Evolutionary conservation across 2,888 invertebrate species (phyloP).

Genomic region (Parnassius mnemosyne): DNA sequence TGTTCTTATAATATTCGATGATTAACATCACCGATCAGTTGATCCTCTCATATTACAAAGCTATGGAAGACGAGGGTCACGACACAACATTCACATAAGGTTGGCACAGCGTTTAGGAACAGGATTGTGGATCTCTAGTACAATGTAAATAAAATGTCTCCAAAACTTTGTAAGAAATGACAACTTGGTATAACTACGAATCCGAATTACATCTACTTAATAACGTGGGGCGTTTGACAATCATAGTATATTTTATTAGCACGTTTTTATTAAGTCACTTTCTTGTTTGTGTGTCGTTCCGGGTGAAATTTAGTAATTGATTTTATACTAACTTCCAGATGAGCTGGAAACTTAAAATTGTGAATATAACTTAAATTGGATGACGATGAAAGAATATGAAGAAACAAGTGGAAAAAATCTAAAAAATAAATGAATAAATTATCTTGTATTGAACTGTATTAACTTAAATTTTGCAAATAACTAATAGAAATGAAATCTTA

Average conservation of each 20-base stretch:
- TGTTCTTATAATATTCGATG: constrained; percentile 30
- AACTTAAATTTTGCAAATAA: too few species aligned
- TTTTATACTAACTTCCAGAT: too few species aligned
- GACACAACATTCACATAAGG: constrained; percentile 44
- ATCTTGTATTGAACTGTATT: too few species aligned
- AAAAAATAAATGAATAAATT: too few species aligned
- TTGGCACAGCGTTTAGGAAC: constrained; percentile 62
- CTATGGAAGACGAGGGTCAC: constrained; percentile 73
- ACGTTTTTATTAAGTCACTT: too few species aligned
- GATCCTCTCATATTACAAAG: constrained; percentile 48
- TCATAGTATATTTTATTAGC: not conserved
- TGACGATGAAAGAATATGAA: too few species aligned
- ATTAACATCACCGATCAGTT: constrained; percentile 35
- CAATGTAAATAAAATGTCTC: constrained; percentile 29
- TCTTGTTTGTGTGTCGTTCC: too few species aligned
- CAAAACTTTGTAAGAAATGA: constrained; percentile 30
- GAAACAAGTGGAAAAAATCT: too few species aligned
- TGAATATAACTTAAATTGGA: too few species aligned
- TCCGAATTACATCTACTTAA: constrained; percentile 6
- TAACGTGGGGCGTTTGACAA: constrained; percentile 15
- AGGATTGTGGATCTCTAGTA: constrained; percentile 21
- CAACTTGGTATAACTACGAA: constrained; percentile 9
- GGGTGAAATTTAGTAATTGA: too few species aligned
- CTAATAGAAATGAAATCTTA: too few species aligned
- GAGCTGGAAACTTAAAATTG: too few species aligned